phyloP scores from a whole-genome alignment of 2,113 vertebrate genomes.

The Saguinus imperator region DNA sequence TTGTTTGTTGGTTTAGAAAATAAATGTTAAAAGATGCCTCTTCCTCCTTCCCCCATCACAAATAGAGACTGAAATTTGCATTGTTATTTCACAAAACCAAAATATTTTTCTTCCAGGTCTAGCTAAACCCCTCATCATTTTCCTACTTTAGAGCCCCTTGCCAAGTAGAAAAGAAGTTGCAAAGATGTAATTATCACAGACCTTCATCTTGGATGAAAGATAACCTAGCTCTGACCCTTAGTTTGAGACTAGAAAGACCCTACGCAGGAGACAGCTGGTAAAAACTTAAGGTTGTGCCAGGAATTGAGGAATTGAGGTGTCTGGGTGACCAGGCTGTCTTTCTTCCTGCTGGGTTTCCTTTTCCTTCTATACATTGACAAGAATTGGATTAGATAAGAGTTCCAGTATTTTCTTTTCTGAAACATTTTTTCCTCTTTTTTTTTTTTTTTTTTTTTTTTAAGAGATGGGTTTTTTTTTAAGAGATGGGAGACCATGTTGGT shows the following conservation, averaged over 20 bases:
- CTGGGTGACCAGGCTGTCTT: neutral
- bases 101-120: neutral
- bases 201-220: slow-evolving; percentile 50
- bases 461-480: too few relatives aligned
- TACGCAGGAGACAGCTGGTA: neutral
- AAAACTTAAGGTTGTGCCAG: neutral
- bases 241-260: neutral
- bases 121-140: slow-evolving; percentile 46
- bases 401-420: neutral
- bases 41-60: neutral
- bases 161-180: slow-evolving; percentile 34
- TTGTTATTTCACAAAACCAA: neutral
- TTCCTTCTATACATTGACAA: neutral
- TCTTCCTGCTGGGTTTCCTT: neutral
- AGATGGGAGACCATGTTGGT: too few relatives aligned
- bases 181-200: slow-evolving; percentile 51
- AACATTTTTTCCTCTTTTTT: neutral
- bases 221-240: neutral
- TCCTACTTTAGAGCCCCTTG: neutral
- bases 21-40: neutral
- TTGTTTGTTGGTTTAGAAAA: slow-evolving; percentile 20
- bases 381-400: neutral
- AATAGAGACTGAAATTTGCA: neutral
- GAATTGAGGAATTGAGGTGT: accelerated
- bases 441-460: too few relatives aligned